These are phyloP conservation scores for Hydra vulgaris DNA, from an alignment of 30 jellyfish, hydroid and myxozoan genomes.

Conservation along the genomic window DNA sequence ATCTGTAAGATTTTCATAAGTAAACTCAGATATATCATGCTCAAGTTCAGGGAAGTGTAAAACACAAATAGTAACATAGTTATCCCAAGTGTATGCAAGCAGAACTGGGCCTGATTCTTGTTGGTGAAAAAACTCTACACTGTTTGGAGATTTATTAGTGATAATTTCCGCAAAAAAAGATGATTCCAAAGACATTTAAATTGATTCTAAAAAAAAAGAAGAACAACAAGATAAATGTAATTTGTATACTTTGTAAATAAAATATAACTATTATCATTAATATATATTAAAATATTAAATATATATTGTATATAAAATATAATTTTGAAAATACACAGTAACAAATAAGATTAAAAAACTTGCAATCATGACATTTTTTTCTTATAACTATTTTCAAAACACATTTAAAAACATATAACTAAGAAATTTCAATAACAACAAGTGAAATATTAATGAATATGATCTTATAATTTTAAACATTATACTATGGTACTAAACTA, in stretches of 20 bases:
- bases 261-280: no score
- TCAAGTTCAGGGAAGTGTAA: slow-evolving; percentile 47
- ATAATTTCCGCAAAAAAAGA: slow-evolving; percentile 30
- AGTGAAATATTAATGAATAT: no score
- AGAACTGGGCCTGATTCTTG: slow-evolving; percentile 37
- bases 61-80: slow-evolving; percentile 15
- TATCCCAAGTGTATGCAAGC: slow-evolving; percentile 47
- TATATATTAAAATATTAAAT: no score
- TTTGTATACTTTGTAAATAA: no score
- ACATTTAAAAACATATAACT: no score
- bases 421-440: no score
- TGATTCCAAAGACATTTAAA: background rate
- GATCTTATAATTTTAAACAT: no score
- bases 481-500: background rate
- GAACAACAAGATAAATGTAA: background rate
- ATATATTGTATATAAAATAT: no score
- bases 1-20: slow-evolving; percentile 35
- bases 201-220: background rate
- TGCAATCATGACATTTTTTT: no score
- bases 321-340: no score
- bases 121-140: slow-evolving; percentile 40
- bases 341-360: no score
- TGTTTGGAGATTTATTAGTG: slow-evolving; percentile 26
- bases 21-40: slow-evolving; percentile 36
- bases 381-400: no score